Evolutionary conservation across 1,140 invertebrate genomes (phyloP), one percentile per base, ranked within the genome.

Genomic region (Polypedilum vanderplanki): DNA sequence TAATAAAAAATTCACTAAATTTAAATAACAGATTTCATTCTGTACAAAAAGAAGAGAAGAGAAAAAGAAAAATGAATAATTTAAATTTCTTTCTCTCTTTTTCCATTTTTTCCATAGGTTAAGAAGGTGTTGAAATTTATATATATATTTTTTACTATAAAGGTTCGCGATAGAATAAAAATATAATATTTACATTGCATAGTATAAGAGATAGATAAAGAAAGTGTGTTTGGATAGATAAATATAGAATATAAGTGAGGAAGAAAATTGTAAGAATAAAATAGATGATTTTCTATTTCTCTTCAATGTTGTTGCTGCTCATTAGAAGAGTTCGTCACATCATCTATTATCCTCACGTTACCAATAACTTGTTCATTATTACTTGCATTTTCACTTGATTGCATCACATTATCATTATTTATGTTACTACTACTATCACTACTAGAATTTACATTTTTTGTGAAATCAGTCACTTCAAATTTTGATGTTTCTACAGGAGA

Each of bases 351-450:
- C 9, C 46, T 57, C 4, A n/a, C 15, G 15, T n/a, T 57, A 15
- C 9, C 41, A 46, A 46, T 8, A 46, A 46, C 41, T 46, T 9
- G 9, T 46, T 46, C 9, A 46, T 46, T 9, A 15, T 5, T 33
- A 46, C n/a, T 57, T 57, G 12, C 46, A 57, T 57, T 57, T 57
- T 57, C 46, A 57, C 46, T 57, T 57, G 10, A 57, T n/a, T 57
- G 12, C 46, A 57, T 57, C 46, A 57, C 46, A 57, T 57, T 57
- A 15, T 57, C n/a, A 12, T 12, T 57, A 15, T 57, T 15, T 12
- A 12, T 12, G 15, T n/a, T 57, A 57, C n/a, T 57, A 57, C n/a
- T 15, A 15, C 12, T 57, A 57, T 57, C 46, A 57, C 46, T 57
- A 57, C n/a, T 33, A 3, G 24, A n/a, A 3, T 57, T 57, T 57